Percentiles rank a stretch among this genome's conserved stretches.
phyloP scores from a whole-genome alignment of 2,888 invertebrate species.

The Biston betularia region DNA sequence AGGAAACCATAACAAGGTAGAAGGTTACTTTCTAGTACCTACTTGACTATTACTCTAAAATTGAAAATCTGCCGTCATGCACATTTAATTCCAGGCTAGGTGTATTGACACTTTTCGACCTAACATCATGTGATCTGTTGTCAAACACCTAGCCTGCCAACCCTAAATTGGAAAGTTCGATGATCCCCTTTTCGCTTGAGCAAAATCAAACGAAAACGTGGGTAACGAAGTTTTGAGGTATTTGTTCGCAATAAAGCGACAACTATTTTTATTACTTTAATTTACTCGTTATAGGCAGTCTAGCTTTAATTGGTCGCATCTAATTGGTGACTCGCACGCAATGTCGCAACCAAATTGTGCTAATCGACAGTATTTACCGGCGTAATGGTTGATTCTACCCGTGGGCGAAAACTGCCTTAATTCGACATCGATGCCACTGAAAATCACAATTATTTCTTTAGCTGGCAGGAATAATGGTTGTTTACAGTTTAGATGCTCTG shows the following conservation, averaged over 20 bases:
- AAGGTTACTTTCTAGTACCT: no score
- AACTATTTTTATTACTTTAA: conserved; percentile 47
- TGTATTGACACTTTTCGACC: no score
- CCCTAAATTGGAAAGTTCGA: no score
- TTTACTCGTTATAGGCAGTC: conserved; percentile 58
- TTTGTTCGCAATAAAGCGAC: conserved; percentile 32
- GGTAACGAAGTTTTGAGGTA: conserved; percentile 13
- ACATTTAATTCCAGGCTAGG: no score
- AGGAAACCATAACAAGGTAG: no score
- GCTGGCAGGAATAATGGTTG: background rate
- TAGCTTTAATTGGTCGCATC: conserved; percentile 65
- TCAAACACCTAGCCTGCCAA: no score
- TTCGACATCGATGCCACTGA: conserved; percentile 66
- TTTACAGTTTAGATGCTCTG: conserved; percentile 1
- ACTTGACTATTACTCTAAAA: no score
- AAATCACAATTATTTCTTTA: conserved; percentile 51
- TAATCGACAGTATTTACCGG: conserved; percentile 69
- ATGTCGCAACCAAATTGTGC: conserved; percentile 72
- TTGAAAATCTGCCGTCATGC: no score
- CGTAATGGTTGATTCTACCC: conserved; percentile 63
- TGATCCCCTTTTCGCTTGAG: no score
- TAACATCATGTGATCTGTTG: no score
- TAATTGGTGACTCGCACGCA: conserved; percentile 71
- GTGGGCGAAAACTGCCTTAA: conserved; percentile 72
- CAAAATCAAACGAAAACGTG: background rate